These are phyloP conservation scores for Enteromius anoplus DNA, from an alignment of 2,797 vertebrate genomes.

Conservation along the genomic window DNA sequence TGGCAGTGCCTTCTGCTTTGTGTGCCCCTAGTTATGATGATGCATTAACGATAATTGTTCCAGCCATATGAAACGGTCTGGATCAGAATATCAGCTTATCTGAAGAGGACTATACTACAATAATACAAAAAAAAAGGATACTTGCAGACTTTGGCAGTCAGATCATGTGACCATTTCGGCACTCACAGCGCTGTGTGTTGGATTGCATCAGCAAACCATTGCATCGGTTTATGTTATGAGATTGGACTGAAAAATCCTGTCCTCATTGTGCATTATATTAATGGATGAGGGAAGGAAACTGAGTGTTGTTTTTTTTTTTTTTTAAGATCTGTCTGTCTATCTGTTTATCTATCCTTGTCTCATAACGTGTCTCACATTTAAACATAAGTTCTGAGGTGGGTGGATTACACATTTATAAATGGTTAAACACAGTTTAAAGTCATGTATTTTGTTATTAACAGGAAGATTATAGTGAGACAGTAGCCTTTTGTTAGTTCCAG, in stretches of 20 bases:
- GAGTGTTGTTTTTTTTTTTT: no score
- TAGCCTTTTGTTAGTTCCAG: no score
- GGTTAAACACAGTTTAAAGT: no score
- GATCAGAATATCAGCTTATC: constrained; percentile 33
- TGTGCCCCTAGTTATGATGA: constrained; percentile 46
- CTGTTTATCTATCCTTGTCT: neutral
- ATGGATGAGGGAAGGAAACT: neutral
- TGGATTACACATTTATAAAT: no score
- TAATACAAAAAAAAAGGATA: constrained; percentile 6
- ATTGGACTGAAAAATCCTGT: neutral
- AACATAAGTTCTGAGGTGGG: neutral
- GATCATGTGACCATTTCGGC: constrained; percentile 17
- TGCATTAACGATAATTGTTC: constrained; percentile 47
- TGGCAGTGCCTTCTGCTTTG: constrained; percentile 51
- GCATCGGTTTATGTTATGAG: neutral
- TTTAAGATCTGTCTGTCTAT: neutral
- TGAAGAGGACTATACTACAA: neutral
- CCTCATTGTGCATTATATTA: neutral
- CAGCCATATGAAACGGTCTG: constrained; percentile 32
- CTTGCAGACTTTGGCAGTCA: neutral
- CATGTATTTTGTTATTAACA: no score
- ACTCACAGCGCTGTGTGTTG: neutral
- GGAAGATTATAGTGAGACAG: no score
- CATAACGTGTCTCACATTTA: neutral
- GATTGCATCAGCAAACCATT: constrained; percentile 22